phyloP scores from a whole-genome alignment of 2,113 vertebrate genomes.

The Rhea americana region DNA sequence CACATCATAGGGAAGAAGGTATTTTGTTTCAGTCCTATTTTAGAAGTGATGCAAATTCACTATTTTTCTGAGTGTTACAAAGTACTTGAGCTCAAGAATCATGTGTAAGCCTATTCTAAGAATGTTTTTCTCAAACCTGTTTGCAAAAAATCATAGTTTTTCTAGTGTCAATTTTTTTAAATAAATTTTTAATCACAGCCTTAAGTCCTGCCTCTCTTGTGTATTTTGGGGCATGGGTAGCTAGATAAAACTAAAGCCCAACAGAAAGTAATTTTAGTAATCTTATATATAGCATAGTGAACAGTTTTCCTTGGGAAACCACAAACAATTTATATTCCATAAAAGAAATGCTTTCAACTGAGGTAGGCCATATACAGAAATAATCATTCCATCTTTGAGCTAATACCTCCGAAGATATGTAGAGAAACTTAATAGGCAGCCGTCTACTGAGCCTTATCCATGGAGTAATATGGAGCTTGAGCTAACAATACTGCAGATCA shows the following conservation, averaged over 20 bases:
- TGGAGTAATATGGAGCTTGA: slow-evolving; percentile 29
- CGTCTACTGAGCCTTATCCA: slow-evolving; percentile 14
- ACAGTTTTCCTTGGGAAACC: slow-evolving; percentile 25
- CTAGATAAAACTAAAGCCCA: slow-evolving; percentile 49
- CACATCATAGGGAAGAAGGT: not conserved
- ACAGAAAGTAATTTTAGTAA: slow-evolving; percentile 40
- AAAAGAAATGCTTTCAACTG: slow-evolving; percentile 43
- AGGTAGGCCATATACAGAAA: slow-evolving; percentile 46
- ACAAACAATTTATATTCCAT: slow-evolving; percentile 1
- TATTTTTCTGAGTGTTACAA: not conserved
- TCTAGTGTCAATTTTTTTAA: not conserved
- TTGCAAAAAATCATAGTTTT: not conserved
- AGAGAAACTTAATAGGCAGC: slow-evolving; percentile 12
- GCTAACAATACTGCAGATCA: slow-evolving; percentile 16
- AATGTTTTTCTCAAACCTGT: not conserved
- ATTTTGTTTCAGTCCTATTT: not conserved
- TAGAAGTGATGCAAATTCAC: not conserved
- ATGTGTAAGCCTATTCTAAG: not conserved
- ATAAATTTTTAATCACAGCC: slow-evolving; percentile 55
- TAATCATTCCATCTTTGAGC: slow-evolving; percentile 44
- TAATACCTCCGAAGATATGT: not conserved
- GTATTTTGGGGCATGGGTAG: slow-evolving; percentile 32
- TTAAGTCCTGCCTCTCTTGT: slow-evolving; percentile 21
- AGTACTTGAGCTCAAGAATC: not conserved
- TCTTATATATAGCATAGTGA: slow-evolving; percentile 24